A percentile compares a stretch with the other conserved stretches of the same genome.
These are phyloP conservation scores for Nomia melanderi DNA, from an alignment of 1,140 invertebrate species.

Conservation along the genomic window DNA sequence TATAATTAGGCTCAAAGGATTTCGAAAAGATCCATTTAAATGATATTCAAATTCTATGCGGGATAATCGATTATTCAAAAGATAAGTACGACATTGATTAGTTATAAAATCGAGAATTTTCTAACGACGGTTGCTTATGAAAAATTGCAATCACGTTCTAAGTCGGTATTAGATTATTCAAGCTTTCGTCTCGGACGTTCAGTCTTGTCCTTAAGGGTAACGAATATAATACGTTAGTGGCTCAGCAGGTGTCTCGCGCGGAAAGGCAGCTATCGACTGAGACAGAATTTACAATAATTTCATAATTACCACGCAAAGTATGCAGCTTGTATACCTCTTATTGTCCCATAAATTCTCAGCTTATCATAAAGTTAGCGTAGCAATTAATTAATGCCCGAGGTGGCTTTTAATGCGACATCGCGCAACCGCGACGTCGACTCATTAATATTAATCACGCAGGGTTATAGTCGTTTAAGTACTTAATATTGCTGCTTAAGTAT, in stretches of 20 bases:
- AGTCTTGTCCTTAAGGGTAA: not conserved
- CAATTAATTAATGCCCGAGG: slow-evolving; percentile 27
- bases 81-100: no score
- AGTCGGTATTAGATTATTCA: not conserved
- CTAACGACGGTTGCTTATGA: no score
- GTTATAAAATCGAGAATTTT: no score
- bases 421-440: not conserved
- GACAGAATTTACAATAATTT: slow-evolving; percentile 1
- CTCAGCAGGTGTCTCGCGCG: not conserved
- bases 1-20: no score
- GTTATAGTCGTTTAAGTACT: slow-evolving; percentile 15
- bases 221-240: not conserved
- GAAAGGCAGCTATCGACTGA: not conserved
- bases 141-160: no score
- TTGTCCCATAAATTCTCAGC: slow-evolving; percentile 18
- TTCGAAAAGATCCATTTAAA: no score
- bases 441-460: slow-evolving; percentile 34
- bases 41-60: no score
- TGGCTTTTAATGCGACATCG: not conserved
- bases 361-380: slow-evolving; percentile 3
- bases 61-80: no score
- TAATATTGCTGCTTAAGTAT: not conserved
- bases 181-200: not conserved
- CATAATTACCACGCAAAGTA: not conserved
- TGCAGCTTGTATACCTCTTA: not conserved